Evolutionary conservation across 2,888 invertebrate species (phyloP).

Genomic region (Drosophila falleni): DNA sequence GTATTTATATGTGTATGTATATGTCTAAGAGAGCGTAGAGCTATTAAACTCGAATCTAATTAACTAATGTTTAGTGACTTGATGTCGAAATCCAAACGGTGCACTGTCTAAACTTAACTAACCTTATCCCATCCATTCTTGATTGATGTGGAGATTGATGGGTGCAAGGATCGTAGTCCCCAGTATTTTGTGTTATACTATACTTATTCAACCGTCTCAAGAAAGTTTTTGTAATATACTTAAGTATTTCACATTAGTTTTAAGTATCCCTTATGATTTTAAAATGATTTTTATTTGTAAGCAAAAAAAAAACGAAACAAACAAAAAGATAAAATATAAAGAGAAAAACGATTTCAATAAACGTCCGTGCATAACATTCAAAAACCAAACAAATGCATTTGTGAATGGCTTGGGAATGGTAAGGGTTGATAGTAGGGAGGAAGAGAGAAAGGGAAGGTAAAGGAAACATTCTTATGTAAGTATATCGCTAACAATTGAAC

Average conservation of each 20-base stretch:
- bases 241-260: constrained; percentile 70
- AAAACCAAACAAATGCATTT: constrained; percentile 65
- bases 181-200: constrained; percentile 18
- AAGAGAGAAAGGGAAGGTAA: background rate
- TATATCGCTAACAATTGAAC: constrained; percentile 59
- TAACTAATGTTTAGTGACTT: constrained; percentile 68
- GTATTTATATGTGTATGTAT: constrained; percentile 64
- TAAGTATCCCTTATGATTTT: constrained; percentile 65
- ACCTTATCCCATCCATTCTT: background rate
- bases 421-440: background rate
- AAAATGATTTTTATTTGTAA: constrained; percentile 26
- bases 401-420: constrained; percentile 27
- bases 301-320: constrained; percentile 50
- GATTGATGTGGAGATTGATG: background rate
- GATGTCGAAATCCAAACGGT: constrained; percentile 48
- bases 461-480: constrained; percentile 57
- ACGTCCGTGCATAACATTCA: constrained; percentile 77
- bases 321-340: constrained; percentile 52
- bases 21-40: constrained; percentile 63
- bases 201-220: constrained; percentile 24
- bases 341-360: constrained; percentile 71
- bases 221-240: constrained; percentile 65
- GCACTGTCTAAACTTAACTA: constrained; percentile 50
- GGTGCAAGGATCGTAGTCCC: constrained; percentile 8
- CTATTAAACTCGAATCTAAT: constrained; percentile 69